Evolutionary conservation across 2,888 invertebrate species (phyloP), one percentile per base, ranked within the genome.

Genomic region (Rapana venosa): DNA sequence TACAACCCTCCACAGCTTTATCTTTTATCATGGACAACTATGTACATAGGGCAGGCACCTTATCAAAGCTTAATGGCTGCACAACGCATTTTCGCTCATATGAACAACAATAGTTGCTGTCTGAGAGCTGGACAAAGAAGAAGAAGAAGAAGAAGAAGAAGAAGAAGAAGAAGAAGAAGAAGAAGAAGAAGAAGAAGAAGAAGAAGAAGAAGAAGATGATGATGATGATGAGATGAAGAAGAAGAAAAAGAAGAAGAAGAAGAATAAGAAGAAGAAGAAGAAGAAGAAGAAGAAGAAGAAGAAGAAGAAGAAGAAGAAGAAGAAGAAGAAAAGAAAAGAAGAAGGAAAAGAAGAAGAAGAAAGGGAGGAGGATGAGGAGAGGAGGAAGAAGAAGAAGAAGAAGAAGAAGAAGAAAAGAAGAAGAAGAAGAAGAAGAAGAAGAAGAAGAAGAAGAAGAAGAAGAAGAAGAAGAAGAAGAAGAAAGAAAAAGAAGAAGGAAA

Each of bases 401-500:
- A 13, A 35, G 22, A 61, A 61, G 32, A 30, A 30, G 30, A 0
- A 74, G 15, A 26, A 74, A n/a, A 74, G 61, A 61, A 61, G 74
- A 74, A 0, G 26, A 2, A 26, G 26, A 70, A 74, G 8, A 26
- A 22, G 74, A 26, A 26, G 26, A 74, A 74, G 20, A 61, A 61
- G 61, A 61, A 61, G 61, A 61, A 61, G 61, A 61, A 61, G 61
- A 61, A 61, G 61, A 61, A 61, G 61, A 61, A 61, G 61, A 61
- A 61, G 26, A n/a, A 36, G 17, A 84, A 84, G 84, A 84, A 84
- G 84, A 32, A 47, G 36, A 84, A 84, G 36, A 35, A 84, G 36
- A n/a, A n/a, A n/a, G n/a, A 84, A 85, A 6, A 85, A 20, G 20
- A 47, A 22, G 56, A 85, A 56, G 36, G n/a, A 47, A 22, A 22